Conservation (phyloP, 1,140 invertebrate genomes). For the Nasonia giraulti region DNA sequence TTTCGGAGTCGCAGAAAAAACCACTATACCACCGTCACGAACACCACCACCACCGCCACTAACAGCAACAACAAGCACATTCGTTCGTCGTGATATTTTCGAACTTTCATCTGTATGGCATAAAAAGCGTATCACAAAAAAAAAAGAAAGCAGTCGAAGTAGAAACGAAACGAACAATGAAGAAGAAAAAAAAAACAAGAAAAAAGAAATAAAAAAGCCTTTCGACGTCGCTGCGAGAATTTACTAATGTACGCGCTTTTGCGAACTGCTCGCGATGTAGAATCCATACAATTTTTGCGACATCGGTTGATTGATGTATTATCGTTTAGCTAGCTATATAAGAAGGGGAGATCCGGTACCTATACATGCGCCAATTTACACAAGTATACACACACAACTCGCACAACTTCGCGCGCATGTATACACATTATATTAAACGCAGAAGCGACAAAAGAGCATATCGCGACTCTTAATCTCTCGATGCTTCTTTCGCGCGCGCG, state of each 20-base stretch:
- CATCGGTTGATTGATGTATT: conserved; percentile 63
- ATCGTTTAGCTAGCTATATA: conserved; percentile 63
- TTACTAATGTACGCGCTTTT: conserved; percentile 62
- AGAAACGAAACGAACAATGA: conserved; percentile 37
- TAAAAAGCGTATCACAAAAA: conserved; percentile 41
- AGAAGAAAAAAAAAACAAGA: conserved; percentile 42
- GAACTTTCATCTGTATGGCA: conserved; percentile 41
- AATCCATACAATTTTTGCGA: conserved; percentile 54
- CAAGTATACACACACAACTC: not conserved
- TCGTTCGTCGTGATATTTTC: conserved; percentile 48
- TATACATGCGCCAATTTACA: not conserved
- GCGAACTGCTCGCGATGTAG: conserved; percentile 56
- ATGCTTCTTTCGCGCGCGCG: conserved; percentile 17
- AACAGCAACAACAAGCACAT: conserved; percentile 1
- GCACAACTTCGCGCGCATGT: not conserved
- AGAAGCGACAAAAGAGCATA: not conserved
- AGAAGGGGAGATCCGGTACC: conserved; percentile 43
- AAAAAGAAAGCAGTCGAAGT: conserved; percentile 28
- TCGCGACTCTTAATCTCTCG: conserved; percentile 23
- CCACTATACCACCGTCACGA: not conserved
- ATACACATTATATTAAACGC: not conserved
- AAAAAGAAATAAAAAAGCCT: conserved; percentile 46
- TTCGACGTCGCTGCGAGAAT: conserved; percentile 54
- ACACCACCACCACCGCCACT: not conserved
- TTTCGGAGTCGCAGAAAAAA: not conserved